phyloP scores from a whole-genome alignment of 2,888 invertebrate species.

The Argynnis bischoffii region DNA sequence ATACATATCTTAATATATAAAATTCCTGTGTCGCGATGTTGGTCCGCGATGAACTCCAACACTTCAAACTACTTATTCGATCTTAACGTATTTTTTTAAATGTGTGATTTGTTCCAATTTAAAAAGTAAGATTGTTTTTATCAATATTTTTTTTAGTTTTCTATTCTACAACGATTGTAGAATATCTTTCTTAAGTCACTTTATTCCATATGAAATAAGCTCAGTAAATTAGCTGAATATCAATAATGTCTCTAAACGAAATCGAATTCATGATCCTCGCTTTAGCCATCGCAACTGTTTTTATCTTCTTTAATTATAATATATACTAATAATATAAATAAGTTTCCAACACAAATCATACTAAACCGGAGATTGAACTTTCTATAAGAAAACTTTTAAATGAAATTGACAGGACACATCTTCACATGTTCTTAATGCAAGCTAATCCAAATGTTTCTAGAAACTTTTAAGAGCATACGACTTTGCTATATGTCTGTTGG shows the following conservation, averaged over 20 bases:
- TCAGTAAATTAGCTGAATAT: too few relatives aligned
- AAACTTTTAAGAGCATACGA: slow-evolving; percentile 54
- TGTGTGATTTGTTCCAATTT: too few relatives aligned
- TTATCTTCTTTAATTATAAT: slow-evolving; percentile 15
- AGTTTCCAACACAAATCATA: slow-evolving; percentile 11
- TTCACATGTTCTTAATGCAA: slow-evolving; percentile 50
- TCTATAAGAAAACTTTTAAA: slow-evolving; percentile 58
- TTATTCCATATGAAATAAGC: too few relatives aligned
- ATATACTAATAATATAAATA: slow-evolving; percentile 14
- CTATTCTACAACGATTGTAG: too few relatives aligned
- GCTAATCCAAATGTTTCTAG: slow-evolving; percentile 43
- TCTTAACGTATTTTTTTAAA: too few relatives aligned
- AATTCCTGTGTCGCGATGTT: too few relatives aligned
- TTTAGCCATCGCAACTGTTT: slow-evolving; percentile 2
- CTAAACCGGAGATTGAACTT: slow-evolving; percentile 30
- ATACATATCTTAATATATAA: too few relatives aligned
- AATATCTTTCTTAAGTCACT: too few relatives aligned
- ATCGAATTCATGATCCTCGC: slow-evolving; percentile 2
- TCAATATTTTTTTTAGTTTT: too few relatives aligned
- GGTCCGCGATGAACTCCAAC: too few relatives aligned
- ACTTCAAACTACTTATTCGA: too few relatives aligned
- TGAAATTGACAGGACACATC: slow-evolving; percentile 55
- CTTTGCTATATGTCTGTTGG: slow-evolving; percentile 51
- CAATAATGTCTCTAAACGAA: background rate
- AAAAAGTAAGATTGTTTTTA: too few relatives aligned